Conservation (phyloP, 1,140 invertebrate genomes). For the Ceratina australensis region DNA sequence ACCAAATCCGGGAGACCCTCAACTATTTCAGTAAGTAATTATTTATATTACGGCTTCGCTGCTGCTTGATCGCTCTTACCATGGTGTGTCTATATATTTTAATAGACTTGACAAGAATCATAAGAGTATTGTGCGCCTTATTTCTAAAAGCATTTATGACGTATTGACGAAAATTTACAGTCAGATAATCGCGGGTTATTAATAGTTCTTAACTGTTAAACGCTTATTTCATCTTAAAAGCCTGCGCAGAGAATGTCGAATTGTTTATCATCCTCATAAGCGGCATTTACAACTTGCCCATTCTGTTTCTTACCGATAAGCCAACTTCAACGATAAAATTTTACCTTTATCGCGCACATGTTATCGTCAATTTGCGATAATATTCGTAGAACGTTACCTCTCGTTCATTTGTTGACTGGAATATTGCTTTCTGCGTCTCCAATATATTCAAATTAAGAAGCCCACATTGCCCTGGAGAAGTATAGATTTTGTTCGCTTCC, state of each 20-base stretch:
- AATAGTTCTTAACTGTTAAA: neutral
- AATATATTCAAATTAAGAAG: neutral
- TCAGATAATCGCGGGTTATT: neutral
- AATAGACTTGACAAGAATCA: neutral
- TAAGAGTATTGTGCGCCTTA: neutral
- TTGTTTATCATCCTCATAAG: conserved; percentile 8
- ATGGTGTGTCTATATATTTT: no score
- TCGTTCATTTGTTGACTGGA: neutral
- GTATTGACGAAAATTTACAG: neutral
- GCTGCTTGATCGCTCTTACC: neutral
- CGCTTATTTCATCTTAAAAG: neutral
- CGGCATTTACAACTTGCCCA: neutral
- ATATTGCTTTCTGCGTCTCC: neutral
- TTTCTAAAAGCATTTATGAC: neutral
- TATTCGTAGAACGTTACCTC: neutral
- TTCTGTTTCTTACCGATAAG: neutral
- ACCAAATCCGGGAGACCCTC: conserved; percentile 96
- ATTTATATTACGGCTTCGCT: neutral
- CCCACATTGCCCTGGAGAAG: neutral
- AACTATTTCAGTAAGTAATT: conserved; percentile 97
- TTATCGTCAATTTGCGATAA: conserved; percentile 14
- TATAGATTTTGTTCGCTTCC: no score
- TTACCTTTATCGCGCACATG: conserved; percentile 4
- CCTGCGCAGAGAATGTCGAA: neutral
- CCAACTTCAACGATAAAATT: conserved; percentile 23